Evolutionary conservation across 1,140 invertebrate genomes (phyloP).

Genomic region (Drosophila ficusphila): DNA sequence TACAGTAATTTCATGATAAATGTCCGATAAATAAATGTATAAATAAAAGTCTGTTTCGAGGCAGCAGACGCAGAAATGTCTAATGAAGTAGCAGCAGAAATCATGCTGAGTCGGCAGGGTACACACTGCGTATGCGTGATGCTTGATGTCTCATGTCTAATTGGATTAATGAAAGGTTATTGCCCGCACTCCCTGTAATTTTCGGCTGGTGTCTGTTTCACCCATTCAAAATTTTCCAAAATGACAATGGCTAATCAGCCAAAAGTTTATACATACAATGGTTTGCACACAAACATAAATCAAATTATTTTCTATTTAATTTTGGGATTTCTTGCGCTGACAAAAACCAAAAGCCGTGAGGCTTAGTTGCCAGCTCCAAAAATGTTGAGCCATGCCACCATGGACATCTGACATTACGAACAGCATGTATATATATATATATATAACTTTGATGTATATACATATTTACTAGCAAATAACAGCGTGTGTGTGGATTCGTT

Average conservation of each 20-base stretch:
- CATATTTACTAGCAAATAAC: not conserved
- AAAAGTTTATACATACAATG: constrained; percentile 14
- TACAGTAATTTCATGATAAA: constrained; percentile 69
- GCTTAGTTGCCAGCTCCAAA: constrained; percentile 40
- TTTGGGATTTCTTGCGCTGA: constrained; percentile 43
- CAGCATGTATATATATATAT: constrained; percentile 11
- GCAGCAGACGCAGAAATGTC: not conserved
- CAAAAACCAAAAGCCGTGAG: constrained; percentile 58
- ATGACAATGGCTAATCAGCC: constrained; percentile 40
- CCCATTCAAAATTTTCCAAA: constrained; percentile 38
- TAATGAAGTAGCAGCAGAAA: constrained; percentile 24
- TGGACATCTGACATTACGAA: constrained; percentile 38
- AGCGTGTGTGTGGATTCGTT: not conserved
- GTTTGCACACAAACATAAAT: constrained; percentile 49
- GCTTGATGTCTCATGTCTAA: constrained; percentile 28
- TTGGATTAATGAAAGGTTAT: constrained; percentile 34
- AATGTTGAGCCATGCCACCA: constrained; percentile 49
- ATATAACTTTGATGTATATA: constrained; percentile 5
- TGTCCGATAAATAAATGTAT: constrained; percentile 59
- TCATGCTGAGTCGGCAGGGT: constrained; percentile 6
- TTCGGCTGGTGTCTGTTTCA: not conserved
- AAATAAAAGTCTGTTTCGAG: constrained; percentile 19
- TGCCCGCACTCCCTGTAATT: not conserved
- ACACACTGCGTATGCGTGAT: constrained; percentile 42
- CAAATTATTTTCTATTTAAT: constrained; percentile 71